phyloP scores from a whole-genome alignment of 2,888 invertebrate genomes.

The Eupithecia exiguata region DNA sequence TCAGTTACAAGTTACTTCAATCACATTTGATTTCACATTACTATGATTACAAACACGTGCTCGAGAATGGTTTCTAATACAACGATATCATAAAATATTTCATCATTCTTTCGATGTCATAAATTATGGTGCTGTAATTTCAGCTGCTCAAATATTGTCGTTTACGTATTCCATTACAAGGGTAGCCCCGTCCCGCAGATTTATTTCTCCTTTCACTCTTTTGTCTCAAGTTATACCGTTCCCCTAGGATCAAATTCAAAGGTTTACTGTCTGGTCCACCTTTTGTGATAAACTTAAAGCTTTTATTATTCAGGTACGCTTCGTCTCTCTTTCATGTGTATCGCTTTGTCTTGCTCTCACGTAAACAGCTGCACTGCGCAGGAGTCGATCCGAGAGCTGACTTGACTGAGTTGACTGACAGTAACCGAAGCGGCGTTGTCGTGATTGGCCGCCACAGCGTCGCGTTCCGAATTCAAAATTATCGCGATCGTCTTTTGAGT shows the following conservation, averaged over 20 bases:
- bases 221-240: slow-evolving; percentile 41
- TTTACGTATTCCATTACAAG: slow-evolving; percentile 10
- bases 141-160: slow-evolving; percentile 40
- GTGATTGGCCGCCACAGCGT: slow-evolving; percentile 71
- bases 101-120: slow-evolving; percentile 27
- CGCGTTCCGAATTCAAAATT: slow-evolving; percentile 70
- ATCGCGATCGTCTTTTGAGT: slow-evolving; percentile 67
- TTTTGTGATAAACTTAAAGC: slow-evolving; percentile 66
- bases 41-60: not conserved
- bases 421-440: slow-evolving; percentile 77
- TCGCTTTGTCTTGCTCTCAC: slow-evolving; percentile 61
- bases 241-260: slow-evolving; percentile 57
- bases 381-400: slow-evolving; percentile 74
- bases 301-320: slow-evolving; percentile 77
- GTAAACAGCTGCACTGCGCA: slow-evolving; percentile 69
- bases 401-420: slow-evolving; percentile 71
- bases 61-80: not conserved
- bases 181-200: slow-evolving; percentile 18
- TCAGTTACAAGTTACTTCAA: not conserved
- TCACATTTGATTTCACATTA: not conserved
- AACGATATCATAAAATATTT: not conserved
- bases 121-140: slow-evolving; percentile 21
- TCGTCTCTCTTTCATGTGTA: slow-evolving; percentile 58
- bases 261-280: slow-evolving; percentile 59
- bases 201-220: slow-evolving; percentile 30